Percentiles rank a stretch among this genome's conserved stretches.
Evolutionary conservation across 2,797 vertebrate genomes (phyloP).

Genomic region (Siniperca undulata): DNA sequence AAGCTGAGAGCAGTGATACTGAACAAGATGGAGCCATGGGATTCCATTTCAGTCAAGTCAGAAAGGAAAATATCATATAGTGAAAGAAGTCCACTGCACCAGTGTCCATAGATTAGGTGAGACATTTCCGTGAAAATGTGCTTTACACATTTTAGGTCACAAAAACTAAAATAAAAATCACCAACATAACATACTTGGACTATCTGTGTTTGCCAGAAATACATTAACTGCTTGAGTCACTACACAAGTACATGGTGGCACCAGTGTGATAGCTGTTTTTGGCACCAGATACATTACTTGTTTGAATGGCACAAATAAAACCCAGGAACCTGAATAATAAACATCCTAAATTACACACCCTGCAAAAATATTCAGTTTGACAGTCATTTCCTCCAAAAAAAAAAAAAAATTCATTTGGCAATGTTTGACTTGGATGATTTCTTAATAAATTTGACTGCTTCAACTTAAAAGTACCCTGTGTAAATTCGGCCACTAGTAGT

Average conservation of each 20-base stretch:
- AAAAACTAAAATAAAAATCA: not conserved
- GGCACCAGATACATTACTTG: slow-evolving; percentile 16
- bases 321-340: not conserved
- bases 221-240: slow-evolving; percentile 26
- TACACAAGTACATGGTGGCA: not conserved
- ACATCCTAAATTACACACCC: not conserved
- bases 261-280: not conserved
- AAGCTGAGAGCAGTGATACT: slow-evolving; percentile 20
- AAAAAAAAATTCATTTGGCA: not conserved
- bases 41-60: slow-evolving; percentile 12
- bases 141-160: not conserved
- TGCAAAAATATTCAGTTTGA: not conserved
- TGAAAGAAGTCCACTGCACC: not conserved
- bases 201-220: slow-evolving; percentile 14
- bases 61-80: not conserved
- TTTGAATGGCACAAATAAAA: slow-evolving; percentile 13
- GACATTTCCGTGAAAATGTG: not conserved
- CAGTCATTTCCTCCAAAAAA: not conserved
- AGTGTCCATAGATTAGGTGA: not conserved
- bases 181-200: slow-evolving; percentile 1
- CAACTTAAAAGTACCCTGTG: not conserved
- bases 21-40: not conserved
- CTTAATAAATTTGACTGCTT: not conserved
- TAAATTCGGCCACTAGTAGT: not conserved
- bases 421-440: not conserved